A percentile compares a stretch with the other conserved stretches of the same genome.
These are phyloP conservation scores for Rhadina sibilatrix DNA, from an alignment of 2,113 vertebrate species.

Conservation along the genomic window DNA sequence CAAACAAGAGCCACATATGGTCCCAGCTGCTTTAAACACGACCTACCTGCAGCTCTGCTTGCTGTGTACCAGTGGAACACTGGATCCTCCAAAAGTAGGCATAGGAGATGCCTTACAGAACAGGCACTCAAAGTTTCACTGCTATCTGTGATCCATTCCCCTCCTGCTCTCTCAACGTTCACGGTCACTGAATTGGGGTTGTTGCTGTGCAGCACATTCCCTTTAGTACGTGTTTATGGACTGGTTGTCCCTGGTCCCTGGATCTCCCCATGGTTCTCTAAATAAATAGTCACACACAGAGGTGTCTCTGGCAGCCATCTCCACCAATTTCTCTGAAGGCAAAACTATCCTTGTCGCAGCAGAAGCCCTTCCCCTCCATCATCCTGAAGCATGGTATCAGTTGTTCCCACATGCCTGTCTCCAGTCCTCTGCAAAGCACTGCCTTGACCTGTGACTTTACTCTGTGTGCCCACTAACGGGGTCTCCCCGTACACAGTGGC, in stretches of 20 bases:
- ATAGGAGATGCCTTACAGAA: background rate
- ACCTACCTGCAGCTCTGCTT: background rate
- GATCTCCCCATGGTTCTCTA: background rate
- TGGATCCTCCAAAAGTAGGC: background rate
- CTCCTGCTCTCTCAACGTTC: background rate
- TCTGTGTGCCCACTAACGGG: fast-evolving
- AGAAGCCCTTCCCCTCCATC: background rate
- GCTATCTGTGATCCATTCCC: background rate
- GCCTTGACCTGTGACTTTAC: background rate
- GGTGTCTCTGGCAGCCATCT: background rate
- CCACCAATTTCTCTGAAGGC: background rate
- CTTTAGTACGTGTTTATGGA: background rate
- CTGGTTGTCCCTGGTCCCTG: background rate
- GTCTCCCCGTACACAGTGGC: background rate
- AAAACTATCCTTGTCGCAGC: background rate
- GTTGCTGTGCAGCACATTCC: background rate
- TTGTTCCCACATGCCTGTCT: background rate
- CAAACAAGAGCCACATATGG: background rate
- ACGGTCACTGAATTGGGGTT: background rate
- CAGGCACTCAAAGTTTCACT: background rate
- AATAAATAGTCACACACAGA: background rate
- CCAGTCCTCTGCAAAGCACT: background rate
- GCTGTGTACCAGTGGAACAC: background rate
- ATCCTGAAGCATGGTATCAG: background rate
- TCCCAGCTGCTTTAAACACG: background rate